phyloP scores from a whole-genome alignment of 2,797 vertebrate genomes.

The Darevskia nairensis region DNA sequence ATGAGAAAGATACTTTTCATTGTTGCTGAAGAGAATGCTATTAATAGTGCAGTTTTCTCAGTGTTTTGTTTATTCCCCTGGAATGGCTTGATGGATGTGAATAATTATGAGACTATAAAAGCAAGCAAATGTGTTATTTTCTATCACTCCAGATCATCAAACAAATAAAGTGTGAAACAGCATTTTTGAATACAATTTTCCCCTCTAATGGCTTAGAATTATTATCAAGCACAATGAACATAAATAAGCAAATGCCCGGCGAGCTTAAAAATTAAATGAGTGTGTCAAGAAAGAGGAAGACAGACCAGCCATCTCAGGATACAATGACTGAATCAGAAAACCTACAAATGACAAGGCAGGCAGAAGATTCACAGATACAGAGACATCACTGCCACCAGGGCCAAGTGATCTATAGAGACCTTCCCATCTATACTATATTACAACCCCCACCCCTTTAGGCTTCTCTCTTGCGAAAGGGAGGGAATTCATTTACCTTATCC shows the following conservation, averaged over 20 bases:
- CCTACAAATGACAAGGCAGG: not conserved
- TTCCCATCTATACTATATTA: not conserved
- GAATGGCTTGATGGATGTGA: constrained; percentile 82
- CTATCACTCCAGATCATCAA: constrained; percentile 84
- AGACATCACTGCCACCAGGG: not conserved
- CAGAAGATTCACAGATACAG: not conserved
- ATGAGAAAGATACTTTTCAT: constrained; percentile 42
- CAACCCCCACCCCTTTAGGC: not conserved
- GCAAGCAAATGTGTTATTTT: constrained; percentile 82
- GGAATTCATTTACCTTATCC: not conserved
- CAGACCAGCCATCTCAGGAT: constrained; percentile 21
- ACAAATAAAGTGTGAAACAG: constrained; percentile 86
- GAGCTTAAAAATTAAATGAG: constrained; percentile 76
- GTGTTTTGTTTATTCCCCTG: constrained; percentile 82
- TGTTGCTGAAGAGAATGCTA: constrained; percentile 67
- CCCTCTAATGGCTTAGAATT: constrained; percentile 83
- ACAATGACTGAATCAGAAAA: constrained; percentile 7
- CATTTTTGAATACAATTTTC: constrained; percentile 84
- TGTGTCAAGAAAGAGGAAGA: constrained; percentile 60
- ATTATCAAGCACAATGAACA: constrained; percentile 83
- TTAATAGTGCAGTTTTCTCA: constrained; percentile 80
- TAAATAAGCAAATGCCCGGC: constrained; percentile 79
- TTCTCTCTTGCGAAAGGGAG: not conserved
- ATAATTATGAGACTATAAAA: constrained; percentile 86
- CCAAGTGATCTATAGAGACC: not conserved